Evolutionary conservation across 2,797 vertebrate species (phyloP), one percentile per base, ranked within the genome.

Genomic region (Labroides dimidiatus): DNA sequence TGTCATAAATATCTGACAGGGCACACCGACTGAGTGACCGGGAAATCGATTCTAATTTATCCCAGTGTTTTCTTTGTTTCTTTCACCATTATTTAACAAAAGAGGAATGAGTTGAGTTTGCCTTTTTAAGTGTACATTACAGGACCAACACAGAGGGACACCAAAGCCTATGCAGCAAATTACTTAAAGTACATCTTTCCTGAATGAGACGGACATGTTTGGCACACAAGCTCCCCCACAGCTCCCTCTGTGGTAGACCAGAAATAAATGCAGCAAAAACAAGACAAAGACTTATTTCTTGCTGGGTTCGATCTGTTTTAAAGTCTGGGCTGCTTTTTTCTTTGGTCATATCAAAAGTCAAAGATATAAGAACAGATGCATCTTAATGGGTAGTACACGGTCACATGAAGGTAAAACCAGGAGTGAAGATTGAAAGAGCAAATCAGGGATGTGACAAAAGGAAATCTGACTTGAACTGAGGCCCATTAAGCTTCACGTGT

Each of bases 171-270:
- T 58, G 51, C 15, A n/a, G 41, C 54, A 6, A 15, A 51, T 36
- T 50, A 54, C 42, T 52, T 45, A 16, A 42, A 64, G 51, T 27
- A 13, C 48, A 52, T 56, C 14, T 41, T 70, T 43, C 24, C 50
- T 4, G 13, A 67, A 33, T n/a, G 51, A 63, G 37, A 47, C 45
- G 37, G 30, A 47, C 60, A 71, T 61, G 24, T 74, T 70, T 37
- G 30, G 36, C 16, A 30, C 11, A 30, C 19, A 37, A 39, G 8
- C 50, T 56, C 27, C 13, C 15, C 61, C 45, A 69, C 51, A 63
- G 9, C 19, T 58, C n/a, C 16, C 15, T 50, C 19, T 71, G 63
- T 44, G 33, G 48, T 60, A 27, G n/a, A 67, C 5, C 54, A 77
- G 27, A 75, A 56, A 47, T 43, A 51, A 75, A 60, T 10, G 14